Base-by-base conservation (phyloP, 2,113 vertebrate genomes). In the Vombatus ursinus region DNA sequence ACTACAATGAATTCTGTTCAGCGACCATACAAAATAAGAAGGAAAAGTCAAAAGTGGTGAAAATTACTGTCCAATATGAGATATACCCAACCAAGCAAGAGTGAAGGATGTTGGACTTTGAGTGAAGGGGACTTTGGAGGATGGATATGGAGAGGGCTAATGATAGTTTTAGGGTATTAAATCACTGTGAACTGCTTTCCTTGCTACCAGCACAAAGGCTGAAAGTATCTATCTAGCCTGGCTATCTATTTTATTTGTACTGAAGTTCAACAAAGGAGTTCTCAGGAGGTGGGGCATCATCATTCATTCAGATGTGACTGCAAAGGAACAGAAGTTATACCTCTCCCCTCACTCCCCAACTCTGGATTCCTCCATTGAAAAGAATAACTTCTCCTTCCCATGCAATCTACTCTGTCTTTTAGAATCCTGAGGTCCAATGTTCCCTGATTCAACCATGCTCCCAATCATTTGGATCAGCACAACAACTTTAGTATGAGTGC, bases 1-100 rank as follows among this genome's bases (percentile, higher is more conserved):
- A 52, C 16, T 52, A 52, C 3, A 91, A 96, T 94, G 97, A 97
- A 68, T 97, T 93, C 96, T 98, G 98, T 93, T 68, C 96, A 61
- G 98, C 94, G 0, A 25, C 97, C 0, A 50, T 97, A 0, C 90
- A 94, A 2, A 5, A 0, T 0, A 91, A 8, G 0, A 98, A 97
- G 0, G 11, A 0, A 22, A 97, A 96, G n/a, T 98, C 97, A 0
- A 23, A n/a, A 47, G 4, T 57, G 9, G 44, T 93, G 50, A 19
- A 7, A 0, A 57, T 98, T 89, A 26, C 0, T 0, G 4, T 97
- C 50, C 12, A 37, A 92, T 97, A 97, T 98, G 51, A 98, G 96
- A 52, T 9, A 3, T 2, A 47, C 0, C 11, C 3, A 28, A 54
- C 28, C 44, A 53, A 5, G 0, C 2, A 25, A 24, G 1, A n/a